Conservation (phyloP, 2,888 invertebrate species). For the Exocentrus adspersus region DNA sequence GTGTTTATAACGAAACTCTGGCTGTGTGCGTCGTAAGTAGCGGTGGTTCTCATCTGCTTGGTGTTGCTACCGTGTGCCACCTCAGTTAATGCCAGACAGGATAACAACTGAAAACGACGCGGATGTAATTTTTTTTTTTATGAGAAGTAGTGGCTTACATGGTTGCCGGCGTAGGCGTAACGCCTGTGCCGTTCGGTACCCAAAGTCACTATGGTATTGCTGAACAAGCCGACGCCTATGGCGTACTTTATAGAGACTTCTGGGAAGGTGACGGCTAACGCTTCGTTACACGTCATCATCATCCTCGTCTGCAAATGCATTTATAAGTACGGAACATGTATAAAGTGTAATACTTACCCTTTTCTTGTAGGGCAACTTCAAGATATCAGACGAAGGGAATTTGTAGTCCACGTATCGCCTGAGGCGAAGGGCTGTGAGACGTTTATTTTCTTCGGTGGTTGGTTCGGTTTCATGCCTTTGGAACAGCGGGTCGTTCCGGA, state of each 20-base stretch:
- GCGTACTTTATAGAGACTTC: conserved; percentile 83
- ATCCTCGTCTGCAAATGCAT: conserved; percentile 73
- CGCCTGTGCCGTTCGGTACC: conserved; percentile 80
- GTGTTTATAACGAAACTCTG: conserved; percentile 89
- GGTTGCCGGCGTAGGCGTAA: conserved; percentile 76
- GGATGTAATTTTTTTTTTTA: not conserved
- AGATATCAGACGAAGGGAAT: conserved; percentile 73
- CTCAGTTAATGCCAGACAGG: conserved; percentile 92
- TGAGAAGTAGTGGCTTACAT: conserved; percentile 63
- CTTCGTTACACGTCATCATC: conserved; percentile 81
- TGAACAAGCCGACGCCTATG: conserved; percentile 78
- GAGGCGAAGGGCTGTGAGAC: conserved; percentile 74
- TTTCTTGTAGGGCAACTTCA: conserved; percentile 70
- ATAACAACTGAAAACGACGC: conserved; percentile 70
- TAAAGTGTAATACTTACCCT: conserved; percentile 67
- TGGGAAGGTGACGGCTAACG: conserved; percentile 75
- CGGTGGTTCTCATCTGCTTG: conserved; percentile 89
- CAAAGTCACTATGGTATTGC: conserved; percentile 77
- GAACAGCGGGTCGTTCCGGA: conserved; percentile 85
- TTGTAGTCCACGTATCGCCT: conserved; percentile 73
- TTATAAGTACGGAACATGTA: too few relatives aligned
- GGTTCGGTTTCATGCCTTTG: conserved; percentile 71
- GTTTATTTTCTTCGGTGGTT: conserved; percentile 78
- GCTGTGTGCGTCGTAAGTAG: conserved; percentile 81
- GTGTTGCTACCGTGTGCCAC: conserved; percentile 95